phyloP scores from a whole-genome alignment of 2,113 vertebrate species.

The Mus spicilegus region DNA sequence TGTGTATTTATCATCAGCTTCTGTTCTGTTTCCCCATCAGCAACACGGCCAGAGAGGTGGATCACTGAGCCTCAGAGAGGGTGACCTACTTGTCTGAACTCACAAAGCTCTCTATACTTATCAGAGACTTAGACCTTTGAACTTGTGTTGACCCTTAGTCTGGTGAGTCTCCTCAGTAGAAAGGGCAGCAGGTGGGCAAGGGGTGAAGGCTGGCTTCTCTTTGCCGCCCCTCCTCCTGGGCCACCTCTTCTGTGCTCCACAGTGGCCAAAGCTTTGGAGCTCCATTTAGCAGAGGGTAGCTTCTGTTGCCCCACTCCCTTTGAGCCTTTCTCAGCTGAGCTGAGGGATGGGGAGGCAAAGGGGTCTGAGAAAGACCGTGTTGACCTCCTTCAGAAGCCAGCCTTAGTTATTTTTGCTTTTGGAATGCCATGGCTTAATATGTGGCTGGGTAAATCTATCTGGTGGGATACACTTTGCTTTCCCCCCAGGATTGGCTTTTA shows the following conservation, averaged over 20 bases:
- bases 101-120: background rate
- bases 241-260: background rate
- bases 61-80: slow-evolving; percentile 12
- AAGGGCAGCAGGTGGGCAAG: background rate
- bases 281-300: background rate
- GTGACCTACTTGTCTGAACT: background rate
- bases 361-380: background rate
- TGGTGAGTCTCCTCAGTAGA: background rate
- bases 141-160: too few species aligned
- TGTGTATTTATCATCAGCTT: background rate
- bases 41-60: background rate
- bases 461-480: slow-evolving; percentile 50
- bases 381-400: background rate
- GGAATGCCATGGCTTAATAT: slow-evolving; percentile 58
- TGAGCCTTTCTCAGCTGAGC: background rate
- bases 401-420: slow-evolving; percentile 68
- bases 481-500: background rate
- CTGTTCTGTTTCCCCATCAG: background rate
- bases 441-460: slow-evolving; percentile 54
- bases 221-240: rapidly evolving
- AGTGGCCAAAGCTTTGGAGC: background rate
- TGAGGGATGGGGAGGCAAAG: background rate
- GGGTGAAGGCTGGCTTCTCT: background rate
- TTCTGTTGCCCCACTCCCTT: background rate
- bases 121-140: background rate